A percentile compares a stretch with the other conserved stretches of the same genome.
These are phyloP conservation scores for Drosophila recens DNA, from an alignment of 2,888 invertebrate genomes.

Conservation along the genomic window DNA sequence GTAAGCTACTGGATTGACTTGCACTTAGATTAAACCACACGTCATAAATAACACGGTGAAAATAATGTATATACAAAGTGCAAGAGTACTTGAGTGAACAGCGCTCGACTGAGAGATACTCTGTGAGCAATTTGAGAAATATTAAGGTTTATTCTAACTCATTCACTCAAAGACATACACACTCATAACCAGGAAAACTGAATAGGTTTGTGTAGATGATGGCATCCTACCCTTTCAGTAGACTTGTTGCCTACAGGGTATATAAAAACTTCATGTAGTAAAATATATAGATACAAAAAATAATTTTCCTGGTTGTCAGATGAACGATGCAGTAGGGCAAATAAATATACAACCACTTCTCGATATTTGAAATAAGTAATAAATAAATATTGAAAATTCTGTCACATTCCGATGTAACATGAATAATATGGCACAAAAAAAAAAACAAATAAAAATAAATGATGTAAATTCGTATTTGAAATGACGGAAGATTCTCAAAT, in stretches of 20 bases:
- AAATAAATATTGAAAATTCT: slow-evolving; percentile 17
- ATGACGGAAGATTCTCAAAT: slow-evolving; percentile 10
- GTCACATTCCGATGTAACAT: background rate
- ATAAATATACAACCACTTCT: slow-evolving; percentile 24
- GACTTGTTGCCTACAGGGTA: background rate
- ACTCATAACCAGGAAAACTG: too few relatives aligned
- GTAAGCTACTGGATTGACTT: slow-evolving; percentile 3
- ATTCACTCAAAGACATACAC: background rate
- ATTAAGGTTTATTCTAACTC: background rate
- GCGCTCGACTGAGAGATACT: background rate
- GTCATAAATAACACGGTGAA: slow-evolving; percentile 13
- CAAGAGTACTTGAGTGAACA: background rate
- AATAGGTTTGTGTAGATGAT: background rate
- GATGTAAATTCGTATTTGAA: slow-evolving; percentile 17
- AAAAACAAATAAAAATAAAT: background rate
- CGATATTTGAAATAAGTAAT: slow-evolving; percentile 15
- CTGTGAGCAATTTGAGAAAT: background rate
- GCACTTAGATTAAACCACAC: slow-evolving; percentile 17
- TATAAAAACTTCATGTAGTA: slow-evolving; percentile 12
- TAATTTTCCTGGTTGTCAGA: background rate
- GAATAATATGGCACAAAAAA: background rate
- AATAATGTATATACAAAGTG: background rate
- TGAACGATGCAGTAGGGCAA: background rate
- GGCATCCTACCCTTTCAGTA: background rate
- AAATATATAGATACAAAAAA: slow-evolving; percentile 24